Percentiles rank a stretch among this genome's conserved stretches.
Conservation (phyloP, 2,113 vertebrate genomes). For the Rhadina sibilatrix region DNA sequence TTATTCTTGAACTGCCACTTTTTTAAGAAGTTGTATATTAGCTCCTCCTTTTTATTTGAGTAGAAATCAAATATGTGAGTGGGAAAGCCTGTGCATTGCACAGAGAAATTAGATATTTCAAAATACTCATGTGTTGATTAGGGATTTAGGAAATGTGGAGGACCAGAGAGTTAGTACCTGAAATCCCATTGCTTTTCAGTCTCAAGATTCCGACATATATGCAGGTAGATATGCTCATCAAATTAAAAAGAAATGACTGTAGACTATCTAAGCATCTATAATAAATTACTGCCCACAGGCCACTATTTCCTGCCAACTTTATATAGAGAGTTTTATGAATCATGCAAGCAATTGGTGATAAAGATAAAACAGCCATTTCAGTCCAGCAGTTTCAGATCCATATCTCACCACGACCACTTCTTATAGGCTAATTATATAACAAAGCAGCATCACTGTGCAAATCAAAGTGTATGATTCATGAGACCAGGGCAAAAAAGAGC, state of each 20-base stretch:
- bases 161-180: background rate
- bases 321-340: constrained; percentile 14
- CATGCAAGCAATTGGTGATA: background rate
- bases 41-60: background rate
- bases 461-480: constrained; percentile 11
- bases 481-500: background rate
- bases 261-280: background rate
- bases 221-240: background rate
- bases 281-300: background rate
- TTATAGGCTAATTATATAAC: background rate
- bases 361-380: constrained; percentile 14
- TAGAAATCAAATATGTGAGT: background rate
- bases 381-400: background rate
- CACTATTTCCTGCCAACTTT: background rate
- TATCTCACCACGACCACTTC: background rate
- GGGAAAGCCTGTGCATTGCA: background rate
- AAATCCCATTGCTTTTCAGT: background rate
- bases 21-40: background rate
- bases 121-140: background rate
- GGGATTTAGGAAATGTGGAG: background rate
- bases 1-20: background rate
- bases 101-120: background rate
- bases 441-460: background rate
- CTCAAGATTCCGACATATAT: background rate
- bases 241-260: background rate